These are phyloP conservation scores for Sceloporus tristichus DNA, from an alignment of 2,113 vertebrate genomes.

Conservation along the genomic window DNA sequence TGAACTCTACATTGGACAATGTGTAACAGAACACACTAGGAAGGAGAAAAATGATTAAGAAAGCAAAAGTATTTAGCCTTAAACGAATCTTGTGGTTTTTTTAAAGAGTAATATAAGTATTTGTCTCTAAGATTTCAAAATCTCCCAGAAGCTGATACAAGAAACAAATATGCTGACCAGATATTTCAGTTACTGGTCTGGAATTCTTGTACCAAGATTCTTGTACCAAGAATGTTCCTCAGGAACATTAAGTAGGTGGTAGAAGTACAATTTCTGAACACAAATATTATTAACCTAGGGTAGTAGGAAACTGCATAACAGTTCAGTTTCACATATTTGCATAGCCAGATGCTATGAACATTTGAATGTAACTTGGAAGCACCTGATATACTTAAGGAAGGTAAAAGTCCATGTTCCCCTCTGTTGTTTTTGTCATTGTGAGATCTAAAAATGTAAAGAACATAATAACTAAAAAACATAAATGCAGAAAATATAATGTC, in stretches of 20 bases:
- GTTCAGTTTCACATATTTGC: conserved; percentile 11
- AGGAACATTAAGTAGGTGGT: not conserved
- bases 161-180: conserved; percentile 1
- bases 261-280: not conserved
- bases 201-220: not conserved
- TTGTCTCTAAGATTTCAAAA: conserved; percentile 12
- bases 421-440: not conserved
- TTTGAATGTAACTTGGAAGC: not conserved
- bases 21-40: not conserved
- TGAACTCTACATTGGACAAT: conserved; percentile 3
- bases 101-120: not conserved
- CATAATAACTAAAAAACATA: not conserved
- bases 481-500: no score
- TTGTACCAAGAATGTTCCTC: not conserved
- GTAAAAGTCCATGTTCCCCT: not conserved
- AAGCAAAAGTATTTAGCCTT: not conserved
- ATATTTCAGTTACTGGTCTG: not conserved
- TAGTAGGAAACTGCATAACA: not conserved
- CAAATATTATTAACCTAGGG: not conserved
- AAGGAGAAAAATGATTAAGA: conserved; percentile 16
- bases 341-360: not conserved
- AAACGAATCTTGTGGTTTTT: not conserved
- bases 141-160: not conserved
- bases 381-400: not conserved
- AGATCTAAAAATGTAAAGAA: not conserved